A percentile compares a stretch with the other conserved stretches of the same genome.
Evolutionary conservation across 1,140 invertebrate species (phyloP).

Genomic region (Scaptomyza montana): DNA sequence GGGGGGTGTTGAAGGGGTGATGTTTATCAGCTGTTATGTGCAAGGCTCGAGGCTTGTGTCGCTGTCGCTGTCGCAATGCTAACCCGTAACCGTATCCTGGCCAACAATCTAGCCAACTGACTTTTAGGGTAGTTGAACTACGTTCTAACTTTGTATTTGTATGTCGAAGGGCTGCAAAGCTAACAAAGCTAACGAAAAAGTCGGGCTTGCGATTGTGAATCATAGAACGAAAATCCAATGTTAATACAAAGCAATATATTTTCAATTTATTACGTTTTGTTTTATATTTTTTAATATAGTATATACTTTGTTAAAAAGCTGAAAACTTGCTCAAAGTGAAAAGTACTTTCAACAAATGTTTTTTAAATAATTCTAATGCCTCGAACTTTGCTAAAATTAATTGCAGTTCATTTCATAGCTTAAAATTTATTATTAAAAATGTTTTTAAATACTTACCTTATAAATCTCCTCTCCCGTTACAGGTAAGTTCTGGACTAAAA

Average conservation of each 20-base stretch:
- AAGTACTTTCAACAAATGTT: no score
- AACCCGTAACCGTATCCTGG: slow-evolving; percentile 39
- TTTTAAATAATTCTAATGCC: no score
- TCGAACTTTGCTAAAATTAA: no score
- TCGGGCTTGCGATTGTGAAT: neutral
- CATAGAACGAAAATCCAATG: neutral
- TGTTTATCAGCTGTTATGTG: slow-evolving; percentile 37
- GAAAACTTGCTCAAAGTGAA: no score
- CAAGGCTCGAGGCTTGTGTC: slow-evolving; percentile 10
- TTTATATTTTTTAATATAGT: no score
- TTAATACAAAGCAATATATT: neutral
- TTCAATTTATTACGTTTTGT: no score
- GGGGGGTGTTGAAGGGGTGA: slow-evolving; percentile 19
- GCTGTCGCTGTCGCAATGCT: slow-evolving; percentile 35
- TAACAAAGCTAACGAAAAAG: slow-evolving; percentile 4
- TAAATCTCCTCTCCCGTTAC: slow-evolving; percentile 22
- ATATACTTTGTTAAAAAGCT: no score
- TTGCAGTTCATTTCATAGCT: no score
- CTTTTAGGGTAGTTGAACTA: slow-evolving; percentile 45
- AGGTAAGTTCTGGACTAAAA: slow-evolving; percentile 28
- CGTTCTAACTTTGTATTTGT: slow-evolving; percentile 5
- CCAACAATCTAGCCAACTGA: slow-evolving; percentile 45
- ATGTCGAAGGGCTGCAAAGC: slow-evolving; percentile 22
- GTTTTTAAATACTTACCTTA: slow-evolving; percentile 11
- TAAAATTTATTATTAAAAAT: slow-evolving; percentile 1